These are phyloP conservation scores for Lasioglossum villosulum DNA, from an alignment of 2,888 invertebrate genomes.

Conservation along the genomic window DNA sequence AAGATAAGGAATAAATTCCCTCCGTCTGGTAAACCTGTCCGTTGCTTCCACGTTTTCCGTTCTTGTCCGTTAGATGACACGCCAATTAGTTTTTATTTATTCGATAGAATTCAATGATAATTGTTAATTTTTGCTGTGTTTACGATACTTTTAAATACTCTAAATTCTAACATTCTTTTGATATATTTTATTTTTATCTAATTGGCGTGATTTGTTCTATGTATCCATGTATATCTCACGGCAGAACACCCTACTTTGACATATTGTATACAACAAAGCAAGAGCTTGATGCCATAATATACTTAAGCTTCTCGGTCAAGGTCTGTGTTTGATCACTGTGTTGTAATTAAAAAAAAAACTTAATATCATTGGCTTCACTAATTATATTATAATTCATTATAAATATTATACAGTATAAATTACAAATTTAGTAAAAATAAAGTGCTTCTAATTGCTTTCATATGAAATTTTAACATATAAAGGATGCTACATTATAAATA, in stretches of 20 bases:
- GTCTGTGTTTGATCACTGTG: constrained; percentile 55
- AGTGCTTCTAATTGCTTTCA: constrained; percentile 1
- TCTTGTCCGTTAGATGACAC: constrained; percentile 49
- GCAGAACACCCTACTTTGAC: constrained; percentile 48
- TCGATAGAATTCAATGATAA: neutral
- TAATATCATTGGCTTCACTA: constrained; percentile 55
- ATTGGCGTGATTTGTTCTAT: constrained; percentile 57
- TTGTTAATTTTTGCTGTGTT: constrained; percentile 19
- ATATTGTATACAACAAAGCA: constrained; percentile 33
- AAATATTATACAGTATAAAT: constrained; percentile 9
- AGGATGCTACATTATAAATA: neutral
- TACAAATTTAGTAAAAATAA: neutral
- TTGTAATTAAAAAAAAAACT: constrained; percentile 54
- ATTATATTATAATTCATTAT: constrained; percentile 32
- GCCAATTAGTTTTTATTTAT: constrained; percentile 42
- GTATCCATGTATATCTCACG: constrained; percentile 39
- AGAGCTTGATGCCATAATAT: constrained; percentile 49
- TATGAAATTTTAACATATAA: constrained; percentile 4
- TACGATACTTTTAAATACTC: neutral
- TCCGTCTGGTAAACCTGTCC: constrained; percentile 56
- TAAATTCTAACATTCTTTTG: neutral
- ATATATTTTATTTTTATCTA: constrained; percentile 29
- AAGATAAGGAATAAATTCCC: constrained; percentile 28
- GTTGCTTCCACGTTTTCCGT: constrained; percentile 56
- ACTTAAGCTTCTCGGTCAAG: constrained; percentile 57